Base-by-base conservation (phyloP, 2,888 invertebrate species). In the Lasioglossum oenotherae region DNA sequence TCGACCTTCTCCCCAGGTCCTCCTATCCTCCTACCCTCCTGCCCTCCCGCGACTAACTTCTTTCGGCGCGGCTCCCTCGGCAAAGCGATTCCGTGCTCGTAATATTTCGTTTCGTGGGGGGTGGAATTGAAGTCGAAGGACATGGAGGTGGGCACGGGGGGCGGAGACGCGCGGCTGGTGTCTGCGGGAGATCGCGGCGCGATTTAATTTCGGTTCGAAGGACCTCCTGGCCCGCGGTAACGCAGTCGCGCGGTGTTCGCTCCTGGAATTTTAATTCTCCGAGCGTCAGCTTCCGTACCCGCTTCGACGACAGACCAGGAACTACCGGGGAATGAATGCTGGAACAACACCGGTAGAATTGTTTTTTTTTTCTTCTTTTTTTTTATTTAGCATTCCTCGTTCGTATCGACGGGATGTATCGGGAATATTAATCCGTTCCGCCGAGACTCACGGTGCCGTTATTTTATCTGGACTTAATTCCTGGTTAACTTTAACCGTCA, bases 171-270 rank as follows among this genome's bases (percentile, higher is more conserved):
- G 19, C 27, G 27, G 57, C 19, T 44, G 75, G 60, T 41, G 60
- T 60, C 60, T 57, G 38, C 57, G 38, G 75, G 75, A 60, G 60
- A 75, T 75, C 75, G 75, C 41, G 74, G 19, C 74, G 73, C 78
- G 82, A 87, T 88, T 87, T 87, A 85, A 88, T 88, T 88, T 85
- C 87, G 80, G 81, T 85, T 81, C 72, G 80, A 76, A 57, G 75
- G 60, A 75, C 74, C 60, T 82, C 69, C 69, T 19, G 64, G 64
- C 74, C 35, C 69, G 77, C 53, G 72, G 78, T 74, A 53, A 67
- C 41, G 49, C 74, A 49, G 38, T 31, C 60, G 75, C 27, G n/a
- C 69, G 46, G 0, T 46, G 49, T 49, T 60, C 76, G 76, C 78
- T 57, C 12, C 57, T 83, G 82, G 87, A 87, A 87, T 87, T 87